Evolutionary conservation across 92 coral and sea anemone species (phyloP), one percentile per base, ranked within the genome.

Genomic region (Epizoanthus ramosus): DNA sequence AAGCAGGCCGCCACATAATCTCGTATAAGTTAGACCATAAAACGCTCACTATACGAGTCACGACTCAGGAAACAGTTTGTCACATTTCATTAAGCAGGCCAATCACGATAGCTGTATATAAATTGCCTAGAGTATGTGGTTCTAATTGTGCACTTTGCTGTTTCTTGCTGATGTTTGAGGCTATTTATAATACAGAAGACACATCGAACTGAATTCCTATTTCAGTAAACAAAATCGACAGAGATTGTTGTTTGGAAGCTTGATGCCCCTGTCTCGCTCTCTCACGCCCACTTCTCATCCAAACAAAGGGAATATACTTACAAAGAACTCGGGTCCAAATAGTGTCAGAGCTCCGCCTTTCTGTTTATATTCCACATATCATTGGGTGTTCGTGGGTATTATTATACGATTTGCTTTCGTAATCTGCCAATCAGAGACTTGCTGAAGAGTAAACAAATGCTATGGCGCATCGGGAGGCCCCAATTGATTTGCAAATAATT

Each of bases 401-500:
- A 93, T 93, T 87, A 93, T 91, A 87, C 98, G 93, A 93, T 93
- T 93, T 93, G 91, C 95, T 86, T 91, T 93, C 89, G 80, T 87
- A 80, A 88, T 93, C 98, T 93, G 95, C 98, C 98, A 93, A 93
- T 93, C 94, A 89, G 90, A 84, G 75, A 60, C 85, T 65, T 80
- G 94, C 87, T 93, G 91, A 89, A 90, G 95, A 84, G 98, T 93
- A 88, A 90, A 87, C 98, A 91, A 93, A 89, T 87, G 86, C 98
- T 89, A 89, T 87, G 83, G 82, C 92, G 87, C 98, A 93, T 83
- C 98, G 70, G 98, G 98, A 94, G 98, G 98, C 89, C 93, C 84
- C 98, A 89, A 93, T 93, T 89, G 98, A 95, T 95, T 95, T 92
- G 98, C 98, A 91, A 94, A 95, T 95, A 94, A 95, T 95, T 90